Evolutionary conservation across 2,888 invertebrate species (phyloP), one percentile per base, ranked within the genome.

Genomic region (Zootermopsis nevadensis): DNA sequence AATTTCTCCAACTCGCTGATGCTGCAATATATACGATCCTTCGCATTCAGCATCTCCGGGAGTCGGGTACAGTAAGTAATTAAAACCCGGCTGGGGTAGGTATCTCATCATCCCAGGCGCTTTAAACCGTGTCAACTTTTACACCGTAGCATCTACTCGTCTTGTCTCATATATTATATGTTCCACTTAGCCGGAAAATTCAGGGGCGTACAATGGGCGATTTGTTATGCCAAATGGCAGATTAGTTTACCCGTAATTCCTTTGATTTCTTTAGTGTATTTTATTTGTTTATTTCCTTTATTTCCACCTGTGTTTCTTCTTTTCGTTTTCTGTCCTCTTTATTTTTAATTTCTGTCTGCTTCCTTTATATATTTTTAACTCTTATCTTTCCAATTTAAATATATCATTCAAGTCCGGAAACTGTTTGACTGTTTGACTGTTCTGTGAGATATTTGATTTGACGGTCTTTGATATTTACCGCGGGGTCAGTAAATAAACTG

Each of bases 1-100:
- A n/a, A 60, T 27, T 60, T 60, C 60, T 60, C 60, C 8, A 60
- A n/a, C 12, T 60, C 60, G 60, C 27, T 60, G n/a, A 60, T 60
- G 60, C 60, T 60, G n/a, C 60, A 60, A 60, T 60, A 60, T 60
- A 60, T 60, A 60, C n/a, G 60, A 60, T 60, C 60, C 60, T 60
- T 27, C n/a, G 60, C 27, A 60, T 27, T 60, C n/a, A 12, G 60
- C 27, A 27, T n/a, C 60, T 6, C 60, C 27, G 60, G 60, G 27
- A 27, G 1, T 2, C n/a, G 60, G 27, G 60, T 7, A n/a, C 60
- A 60, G 60, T 60, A 27, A 60, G 60, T 60, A 60, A 60, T 60
- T 60, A 60, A 60, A 48, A 60, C 60, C 27, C n/a, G 10, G 60
- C n/a, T 60, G 60, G 60, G 27, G n/a, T 60, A 60, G 27, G 60